Evolutionary conservation across 2,797 vertebrate genomes (phyloP).

Genomic region (Dipus sagitta): DNA sequence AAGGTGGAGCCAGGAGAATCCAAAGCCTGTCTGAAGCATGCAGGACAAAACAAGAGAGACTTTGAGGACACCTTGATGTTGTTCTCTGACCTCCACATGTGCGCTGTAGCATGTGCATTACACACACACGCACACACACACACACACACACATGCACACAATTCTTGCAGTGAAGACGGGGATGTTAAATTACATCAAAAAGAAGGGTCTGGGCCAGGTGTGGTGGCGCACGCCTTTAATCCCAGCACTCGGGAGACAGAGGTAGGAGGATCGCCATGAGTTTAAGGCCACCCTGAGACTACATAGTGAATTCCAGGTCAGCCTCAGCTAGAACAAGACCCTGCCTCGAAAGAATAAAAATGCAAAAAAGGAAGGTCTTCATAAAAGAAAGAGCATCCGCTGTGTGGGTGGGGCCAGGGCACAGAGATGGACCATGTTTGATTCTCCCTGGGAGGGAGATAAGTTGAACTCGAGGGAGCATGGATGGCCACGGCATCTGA

Average conservation of each 20-base stretch:
- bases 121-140: too few relatives aligned
- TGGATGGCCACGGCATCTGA: background rate
- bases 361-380: too few relatives aligned
- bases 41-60: too few relatives aligned
- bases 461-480: background rate
- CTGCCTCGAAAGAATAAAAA: too few relatives aligned
- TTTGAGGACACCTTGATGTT: too few relatives aligned
- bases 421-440: background rate
- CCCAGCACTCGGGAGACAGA: background rate
- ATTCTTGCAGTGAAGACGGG: background rate
- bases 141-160: too few relatives aligned
- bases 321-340: too few relatives aligned
- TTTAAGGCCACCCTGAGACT: background rate
- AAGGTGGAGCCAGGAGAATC: too few relatives aligned
- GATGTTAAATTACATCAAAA: background rate
- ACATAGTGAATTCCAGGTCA: background rate
- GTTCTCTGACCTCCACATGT: too few relatives aligned
- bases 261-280: background rate
- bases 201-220: background rate
- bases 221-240: background rate
- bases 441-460: background rate
- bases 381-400: too few relatives aligned
- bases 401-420: background rate
- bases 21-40: too few relatives aligned
- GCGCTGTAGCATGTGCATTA: too few relatives aligned